Base-by-base conservation (phyloP, 2,113 vertebrate species). In the Tympanuchus pallidicinctus region DNA sequence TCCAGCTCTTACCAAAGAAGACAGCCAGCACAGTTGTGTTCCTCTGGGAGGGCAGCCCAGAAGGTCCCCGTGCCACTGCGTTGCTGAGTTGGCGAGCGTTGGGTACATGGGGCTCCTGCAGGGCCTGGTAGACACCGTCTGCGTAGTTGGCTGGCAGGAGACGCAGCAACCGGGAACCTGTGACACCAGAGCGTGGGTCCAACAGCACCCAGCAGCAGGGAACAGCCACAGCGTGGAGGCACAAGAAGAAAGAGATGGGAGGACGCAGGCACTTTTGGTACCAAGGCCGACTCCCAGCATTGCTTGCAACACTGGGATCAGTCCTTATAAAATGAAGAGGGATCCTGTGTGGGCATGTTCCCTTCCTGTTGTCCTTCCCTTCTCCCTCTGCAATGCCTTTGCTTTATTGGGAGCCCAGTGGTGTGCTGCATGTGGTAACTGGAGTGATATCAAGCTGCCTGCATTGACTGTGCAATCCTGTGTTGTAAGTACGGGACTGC, bases 1-100 rank as follows among this genome's bases (percentile, higher is more conserved):
- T 60, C 47, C n/a, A 25, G 34, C 25, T 28, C 97, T 98, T 94
- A 99, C 99, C 99, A 1, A 99, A 99, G 96, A 98, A 98, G 88
- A 99, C 95, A 1, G 98, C 98, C 40, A 99, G 97, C 52, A 99
- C 98, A 0, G 99, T 99, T 22, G 88, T 98, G 96, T 99, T 99
- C 54, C 88, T 95, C 9, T 1, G 6, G 4, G 99, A 99, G 7
- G 98, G 93, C 61, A 95, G 77, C 27, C 98, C 99, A 0, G 98
- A 98, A 7, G 79, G 40, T 1, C 99, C 99, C 2, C 11, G 70
- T 0, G 95, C 85, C 27, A 97, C 74, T 0, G 42, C 12, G 0
- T 95, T 67, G 94, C 99, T 99, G 71, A 99, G 97, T 14, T 3
- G 30, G 66, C 99, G 98, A 1, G 99, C 96, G 9, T 99, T 99